These are phyloP conservation scores for Malurus alboscapulatus DNA, from an alignment of 2,113 vertebrate genomes.

Conservation along the genomic window DNA sequence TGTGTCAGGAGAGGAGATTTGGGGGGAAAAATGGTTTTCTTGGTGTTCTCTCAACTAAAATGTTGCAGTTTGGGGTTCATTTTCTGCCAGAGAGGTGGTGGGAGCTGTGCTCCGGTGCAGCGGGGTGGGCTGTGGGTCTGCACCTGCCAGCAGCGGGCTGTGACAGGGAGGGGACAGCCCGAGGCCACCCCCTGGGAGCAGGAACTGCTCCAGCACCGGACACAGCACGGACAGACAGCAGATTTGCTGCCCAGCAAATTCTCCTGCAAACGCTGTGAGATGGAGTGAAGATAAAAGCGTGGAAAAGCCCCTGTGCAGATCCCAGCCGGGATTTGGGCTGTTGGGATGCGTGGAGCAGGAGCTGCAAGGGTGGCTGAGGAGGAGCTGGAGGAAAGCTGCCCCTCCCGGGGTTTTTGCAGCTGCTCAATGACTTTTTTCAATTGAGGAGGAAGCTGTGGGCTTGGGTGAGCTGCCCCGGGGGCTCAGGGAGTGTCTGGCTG, in stretches of 20 bases:
- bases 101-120: background rate
- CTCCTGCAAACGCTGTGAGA: background rate
- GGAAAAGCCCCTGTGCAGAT: no score
- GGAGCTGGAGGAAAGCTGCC: no score
- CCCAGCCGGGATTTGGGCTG: no score
- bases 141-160: background rate
- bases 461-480: no score
- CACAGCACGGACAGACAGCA: background rate
- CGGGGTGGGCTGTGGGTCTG: background rate
- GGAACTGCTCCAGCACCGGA: accelerated
- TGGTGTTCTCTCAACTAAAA: accelerated
- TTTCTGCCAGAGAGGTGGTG: accelerated
- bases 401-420: no score
- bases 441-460: no score
- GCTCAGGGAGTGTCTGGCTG: no score
- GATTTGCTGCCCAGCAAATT: background rate
- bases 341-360: no score
- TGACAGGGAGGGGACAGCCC: background rate
- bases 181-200: background rate
- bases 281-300: background rate
- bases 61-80: background rate
- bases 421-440: no score
- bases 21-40: accelerated
- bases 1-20: background rate
- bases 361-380: no score